These are phyloP conservation scores for Anorthoa munda DNA, from an alignment of 2,888 invertebrate genomes.

Conservation along the genomic window DNA sequence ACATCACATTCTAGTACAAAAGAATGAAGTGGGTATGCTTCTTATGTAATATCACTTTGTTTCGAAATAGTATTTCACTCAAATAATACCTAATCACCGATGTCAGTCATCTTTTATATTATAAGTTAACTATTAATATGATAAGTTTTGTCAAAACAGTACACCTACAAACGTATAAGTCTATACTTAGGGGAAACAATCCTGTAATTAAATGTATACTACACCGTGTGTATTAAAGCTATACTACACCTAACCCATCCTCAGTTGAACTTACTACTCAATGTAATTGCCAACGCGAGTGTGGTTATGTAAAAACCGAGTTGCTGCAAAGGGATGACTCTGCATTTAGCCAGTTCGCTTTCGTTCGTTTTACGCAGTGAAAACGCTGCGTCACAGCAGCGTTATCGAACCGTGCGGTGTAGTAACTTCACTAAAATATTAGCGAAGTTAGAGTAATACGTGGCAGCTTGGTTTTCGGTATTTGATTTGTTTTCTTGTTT, in stretches of 20 bases:
- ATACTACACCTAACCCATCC: conserved; percentile 24
- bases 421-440: conserved; percentile 63
- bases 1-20: not conserved
- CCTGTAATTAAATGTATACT: conserved; percentile 30
- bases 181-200: not conserved
- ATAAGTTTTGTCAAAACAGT: not conserved
- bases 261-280: conserved; percentile 58
- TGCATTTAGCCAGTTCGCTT: conserved; percentile 65
- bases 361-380: conserved; percentile 64
- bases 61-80: not conserved
- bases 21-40: not conserved
- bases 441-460: conserved; percentile 39
- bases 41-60: not conserved
- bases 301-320: conserved; percentile 56
- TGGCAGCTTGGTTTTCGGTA: conserved; percentile 9
- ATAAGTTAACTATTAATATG: too few relatives aligned
- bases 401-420: conserved; percentile 64
- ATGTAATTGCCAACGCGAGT: conserved; percentile 60
- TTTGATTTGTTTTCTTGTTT: conserved; percentile 14
- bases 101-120: not conserved
- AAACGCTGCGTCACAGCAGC: conserved; percentile 68
- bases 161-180: not conserved
- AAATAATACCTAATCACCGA: not conserved
- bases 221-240: too few relatives aligned
- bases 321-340: conserved; percentile 65